Evolutionary conservation across 1,140 invertebrate genomes (phyloP).

Genomic region (Pinna nobilis): DNA sequence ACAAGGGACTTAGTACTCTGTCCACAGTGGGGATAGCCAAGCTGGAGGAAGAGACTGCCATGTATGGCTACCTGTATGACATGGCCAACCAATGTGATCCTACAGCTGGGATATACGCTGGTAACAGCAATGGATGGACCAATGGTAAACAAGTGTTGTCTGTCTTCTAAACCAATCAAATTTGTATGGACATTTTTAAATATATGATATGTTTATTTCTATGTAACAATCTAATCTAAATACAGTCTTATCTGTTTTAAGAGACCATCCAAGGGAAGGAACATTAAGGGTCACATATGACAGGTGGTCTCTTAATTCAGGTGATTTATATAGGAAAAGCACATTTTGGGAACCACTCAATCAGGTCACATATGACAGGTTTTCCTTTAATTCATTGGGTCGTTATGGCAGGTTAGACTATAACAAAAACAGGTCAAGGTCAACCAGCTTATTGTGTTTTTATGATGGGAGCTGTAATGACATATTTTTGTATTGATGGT

Average conservation of each 20-base stretch:
- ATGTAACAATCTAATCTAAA: neutral
- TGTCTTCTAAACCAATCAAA: neutral
- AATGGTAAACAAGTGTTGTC: constrained; percentile 8
- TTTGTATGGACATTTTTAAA: neutral
- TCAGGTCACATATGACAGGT: too few species aligned
- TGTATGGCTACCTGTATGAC: constrained; percentile 17
- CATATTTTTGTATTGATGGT: too few species aligned
- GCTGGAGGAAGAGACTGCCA: constrained; percentile 1
- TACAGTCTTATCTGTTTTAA: too few species aligned
- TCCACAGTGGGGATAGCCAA: neutral
- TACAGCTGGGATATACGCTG: neutral
- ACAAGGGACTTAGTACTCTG: neutral
- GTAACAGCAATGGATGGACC: constrained; percentile 8
- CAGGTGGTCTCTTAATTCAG: too few species aligned
- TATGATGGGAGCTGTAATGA: too few species aligned
- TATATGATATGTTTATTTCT: neutral
- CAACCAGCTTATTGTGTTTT: neutral
- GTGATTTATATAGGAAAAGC: too few species aligned
- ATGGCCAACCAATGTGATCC: neutral
- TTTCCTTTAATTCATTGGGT: too few species aligned
- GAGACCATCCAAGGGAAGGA: too few species aligned
- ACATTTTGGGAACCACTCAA: too few species aligned
- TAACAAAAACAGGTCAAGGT: neutral
- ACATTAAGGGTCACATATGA: too few species aligned
- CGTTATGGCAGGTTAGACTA: too few species aligned